Evolutionary conservation across 2,113 vertebrate species (phyloP).

Genomic region (Prinia subflava): DNA sequence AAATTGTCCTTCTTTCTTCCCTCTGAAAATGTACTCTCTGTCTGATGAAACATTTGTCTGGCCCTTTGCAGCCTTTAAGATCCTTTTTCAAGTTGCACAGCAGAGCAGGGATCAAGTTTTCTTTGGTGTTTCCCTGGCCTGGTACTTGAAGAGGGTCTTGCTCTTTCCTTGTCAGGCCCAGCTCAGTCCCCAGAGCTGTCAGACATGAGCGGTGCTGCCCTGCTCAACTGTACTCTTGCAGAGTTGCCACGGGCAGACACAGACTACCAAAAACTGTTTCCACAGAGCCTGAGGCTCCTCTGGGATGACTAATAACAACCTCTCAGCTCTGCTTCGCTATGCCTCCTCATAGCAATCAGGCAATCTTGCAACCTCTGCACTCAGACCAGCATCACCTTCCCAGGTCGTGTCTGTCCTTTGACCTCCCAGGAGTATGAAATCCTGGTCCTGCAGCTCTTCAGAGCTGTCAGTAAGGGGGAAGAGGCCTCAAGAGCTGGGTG

Average conservation of each 20-base stretch:
- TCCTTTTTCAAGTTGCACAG: neutral
- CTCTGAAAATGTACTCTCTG: neutral
- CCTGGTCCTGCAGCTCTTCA: neutral
- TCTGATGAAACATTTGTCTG: neutral
- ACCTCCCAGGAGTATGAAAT: neutral
- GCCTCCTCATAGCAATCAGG: neutral
- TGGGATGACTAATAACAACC: neutral
- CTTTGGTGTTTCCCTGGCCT: neutral
- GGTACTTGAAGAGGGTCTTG: neutral
- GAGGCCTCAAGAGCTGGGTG: neutral
- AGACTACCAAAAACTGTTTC: neutral
- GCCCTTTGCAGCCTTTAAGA: neutral
- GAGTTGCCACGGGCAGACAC: rapidly evolving
- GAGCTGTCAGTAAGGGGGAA: rapidly evolving
- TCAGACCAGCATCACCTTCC: neutral
- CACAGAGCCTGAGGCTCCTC: neutral
- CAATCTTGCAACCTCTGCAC: neutral
- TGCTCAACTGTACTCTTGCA: neutral
- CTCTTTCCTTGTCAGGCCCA: neutral
- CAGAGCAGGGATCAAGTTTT: neutral
- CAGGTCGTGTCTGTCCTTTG: neutral
- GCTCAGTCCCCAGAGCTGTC: neutral
- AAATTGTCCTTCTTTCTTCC: neutral
- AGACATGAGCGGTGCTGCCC: rapidly evolving
- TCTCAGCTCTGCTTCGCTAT: neutral